These are phyloP conservation scores for Oreochromis spilurus DNA, from an alignment of 2,113 vertebrate species.

Conservation along the genomic window DNA sequence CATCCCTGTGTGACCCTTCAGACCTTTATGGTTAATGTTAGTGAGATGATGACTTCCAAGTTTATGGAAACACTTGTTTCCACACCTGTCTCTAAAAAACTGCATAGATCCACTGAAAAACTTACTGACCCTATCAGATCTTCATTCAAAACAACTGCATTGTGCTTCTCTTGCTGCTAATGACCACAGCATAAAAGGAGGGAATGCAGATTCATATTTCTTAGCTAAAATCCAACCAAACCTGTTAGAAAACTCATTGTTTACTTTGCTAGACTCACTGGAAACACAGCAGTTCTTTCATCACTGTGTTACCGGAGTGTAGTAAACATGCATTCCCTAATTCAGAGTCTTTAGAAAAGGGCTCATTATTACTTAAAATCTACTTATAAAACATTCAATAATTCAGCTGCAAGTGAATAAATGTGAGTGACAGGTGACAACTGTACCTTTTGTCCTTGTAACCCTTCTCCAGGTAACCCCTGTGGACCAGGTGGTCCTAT, in stretches of 20 bases:
- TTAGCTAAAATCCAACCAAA: neutral
- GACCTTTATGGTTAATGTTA: neutral
- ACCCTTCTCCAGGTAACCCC: slow-evolving; percentile 67
- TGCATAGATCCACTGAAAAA: neutral
- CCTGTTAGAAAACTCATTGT: neutral
- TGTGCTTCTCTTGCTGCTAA: neutral
- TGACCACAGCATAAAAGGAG: neutral
- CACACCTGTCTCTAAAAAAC: neutral
- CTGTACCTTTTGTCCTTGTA: slow-evolving; percentile 78
- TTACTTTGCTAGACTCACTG: neutral
- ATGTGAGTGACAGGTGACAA: neutral
- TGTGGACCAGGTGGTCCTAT: slow-evolving; percentile 50
- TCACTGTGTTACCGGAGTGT: neutral
- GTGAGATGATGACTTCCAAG: neutral
- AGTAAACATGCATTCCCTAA: neutral
- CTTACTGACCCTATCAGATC: neutral
- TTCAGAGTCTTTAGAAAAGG: neutral
- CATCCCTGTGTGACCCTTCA: neutral
- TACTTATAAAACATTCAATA: fast-evolving
- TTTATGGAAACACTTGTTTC: neutral
- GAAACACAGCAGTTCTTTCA: neutral
- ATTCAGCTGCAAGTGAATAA: neutral
- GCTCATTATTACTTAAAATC: neutral
- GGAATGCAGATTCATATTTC: fast-evolving
- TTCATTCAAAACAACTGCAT: neutral